Base-by-base conservation (phyloP, 2,888 invertebrate species). In the Noctua janthina region DNA sequence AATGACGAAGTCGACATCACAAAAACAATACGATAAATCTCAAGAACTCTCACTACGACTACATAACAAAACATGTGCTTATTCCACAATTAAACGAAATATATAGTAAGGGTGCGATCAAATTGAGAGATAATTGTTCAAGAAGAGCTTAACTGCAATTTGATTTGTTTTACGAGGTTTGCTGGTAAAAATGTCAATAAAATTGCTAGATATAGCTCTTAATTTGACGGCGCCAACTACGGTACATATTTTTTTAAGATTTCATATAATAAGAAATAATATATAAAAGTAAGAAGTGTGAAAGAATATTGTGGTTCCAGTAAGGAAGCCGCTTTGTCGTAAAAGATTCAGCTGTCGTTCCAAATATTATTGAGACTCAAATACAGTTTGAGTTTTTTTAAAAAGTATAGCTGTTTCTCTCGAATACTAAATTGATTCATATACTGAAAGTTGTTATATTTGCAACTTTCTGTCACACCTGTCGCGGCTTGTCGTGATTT, bases 21-120 rank as follows among this genome's bases (percentile, higher is more conserved):
- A 81, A 68, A 56, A 74, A n/a, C 2, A 43, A 74, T 49, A 35
- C 35, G 0, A 46, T 11, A 76, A 15, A 81, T 80, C n/a, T 68
- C 51, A 46, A 59, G 67, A 51, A 62, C 51, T 51, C 49, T 29
- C 43, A 62, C 43, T 59, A 59, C 15, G 11, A 35, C 51, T 74
- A 59, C 20, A 43, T n/a, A 80, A 81, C 71, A 74, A 68, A 51
- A 76, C 7, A 59, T 67, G 51, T 54, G 59, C 81, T 74, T 81
- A 81, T 17, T 43, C 49, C 81, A 66, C 49, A 59, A 67, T 81
- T 66, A 66, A 66, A 49, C 17, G 17, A 79, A 72, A 56, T 80
- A 56, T 23, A 54, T 20, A 67, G 6, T n/a, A 3, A 68, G 15
- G 68, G 68, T 17, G 46, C n/a, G 15, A 17, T n/a, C 68, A 68